Percentiles rank a stretch among this genome's conserved stretches.
These are phyloP conservation scores for Kryptolebias ocellatus DNA, from an alignment of 2,797 vertebrate genomes.

Conservation along the genomic window DNA sequence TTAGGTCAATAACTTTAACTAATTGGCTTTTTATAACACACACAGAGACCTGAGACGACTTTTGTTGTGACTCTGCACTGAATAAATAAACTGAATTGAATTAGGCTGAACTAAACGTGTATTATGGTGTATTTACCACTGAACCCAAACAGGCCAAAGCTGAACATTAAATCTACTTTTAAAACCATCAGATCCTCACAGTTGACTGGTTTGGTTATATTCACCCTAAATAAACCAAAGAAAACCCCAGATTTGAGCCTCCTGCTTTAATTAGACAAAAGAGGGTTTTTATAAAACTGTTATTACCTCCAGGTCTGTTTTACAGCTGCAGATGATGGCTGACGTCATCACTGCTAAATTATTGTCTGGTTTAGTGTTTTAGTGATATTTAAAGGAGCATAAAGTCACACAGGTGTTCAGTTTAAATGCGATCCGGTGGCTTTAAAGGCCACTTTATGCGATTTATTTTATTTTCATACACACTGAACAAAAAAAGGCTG, in stretches of 20 bases:
- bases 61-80: no score
- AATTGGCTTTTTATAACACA: no score
- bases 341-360: neutral
- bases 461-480: neutral
- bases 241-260: neutral
- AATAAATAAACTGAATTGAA: no score
- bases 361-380: neutral
- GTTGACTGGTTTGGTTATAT: neutral
- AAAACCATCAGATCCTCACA: neutral
- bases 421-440: neutral
- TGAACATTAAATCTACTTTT: neutral
- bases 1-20: no score
- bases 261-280: no score
- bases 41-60: no score
- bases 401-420: neutral
- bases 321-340: neutral
- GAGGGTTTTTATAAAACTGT: neutral
- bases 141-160: neutral
- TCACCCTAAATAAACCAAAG: neutral
- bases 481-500: neutral
- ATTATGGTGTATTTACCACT: neutral
- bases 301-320: neutral
- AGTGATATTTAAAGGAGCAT: neutral
- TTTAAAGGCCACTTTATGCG: neutral
- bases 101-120: no score